Conservation (phyloP, 2,797 vertebrate species). For the Cephalopachus bancanus region DNA sequence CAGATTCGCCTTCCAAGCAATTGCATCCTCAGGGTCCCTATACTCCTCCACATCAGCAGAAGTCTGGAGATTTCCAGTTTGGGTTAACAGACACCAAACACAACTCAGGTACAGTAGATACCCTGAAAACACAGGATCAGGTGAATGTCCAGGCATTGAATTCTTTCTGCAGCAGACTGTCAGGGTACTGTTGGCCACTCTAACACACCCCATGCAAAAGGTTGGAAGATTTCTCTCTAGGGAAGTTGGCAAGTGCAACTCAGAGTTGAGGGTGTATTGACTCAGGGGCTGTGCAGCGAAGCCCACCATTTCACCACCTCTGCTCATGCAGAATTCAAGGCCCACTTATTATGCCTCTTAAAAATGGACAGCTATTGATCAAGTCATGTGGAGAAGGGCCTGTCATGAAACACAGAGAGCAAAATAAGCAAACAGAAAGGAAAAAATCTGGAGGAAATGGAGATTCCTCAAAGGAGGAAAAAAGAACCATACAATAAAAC, state of each 20-base stretch:
- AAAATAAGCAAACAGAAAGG: neutral
- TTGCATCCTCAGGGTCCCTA: neutral
- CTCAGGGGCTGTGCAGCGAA: rapidly evolving
- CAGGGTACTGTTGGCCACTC: rapidly evolving
- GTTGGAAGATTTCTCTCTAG: neutral
- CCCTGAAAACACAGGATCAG: neutral
- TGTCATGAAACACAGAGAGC: neutral
- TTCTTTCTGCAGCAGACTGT: rapidly evolving
- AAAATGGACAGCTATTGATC: neutral
- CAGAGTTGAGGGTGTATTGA: too few species aligned
- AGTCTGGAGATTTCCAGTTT: neutral
- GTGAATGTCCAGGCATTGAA: rapidly evolving
- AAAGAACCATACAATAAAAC: neutral
- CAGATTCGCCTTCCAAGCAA: neutral
- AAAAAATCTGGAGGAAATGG: neutral
- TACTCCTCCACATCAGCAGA: neutral
- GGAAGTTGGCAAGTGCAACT: rapidly evolving
- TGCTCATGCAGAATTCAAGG: neutral
- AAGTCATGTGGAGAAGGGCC: too few species aligned
- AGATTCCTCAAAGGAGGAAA: neutral
- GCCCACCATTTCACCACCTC: rapidly evolving
- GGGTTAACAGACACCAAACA: neutral
- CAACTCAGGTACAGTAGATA: too few species aligned
- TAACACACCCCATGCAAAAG: neutral
- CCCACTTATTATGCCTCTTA: neutral